Conservation (phyloP, 2,113 vertebrate genomes). For the Cinclus mexicanus region DNA sequence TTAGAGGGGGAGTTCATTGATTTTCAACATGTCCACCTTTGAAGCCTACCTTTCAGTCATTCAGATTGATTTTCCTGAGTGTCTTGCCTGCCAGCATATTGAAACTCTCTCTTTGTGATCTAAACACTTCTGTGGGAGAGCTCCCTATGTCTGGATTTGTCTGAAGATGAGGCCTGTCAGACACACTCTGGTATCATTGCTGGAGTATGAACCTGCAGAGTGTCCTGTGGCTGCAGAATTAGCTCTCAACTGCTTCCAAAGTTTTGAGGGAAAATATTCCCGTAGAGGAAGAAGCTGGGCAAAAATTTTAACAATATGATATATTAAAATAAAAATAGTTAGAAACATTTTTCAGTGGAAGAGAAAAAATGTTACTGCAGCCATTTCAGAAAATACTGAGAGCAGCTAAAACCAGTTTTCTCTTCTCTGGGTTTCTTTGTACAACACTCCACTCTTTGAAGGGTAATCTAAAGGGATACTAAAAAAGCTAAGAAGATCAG, state of each 20-base stretch:
- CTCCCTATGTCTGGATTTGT: neutral
- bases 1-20: constrained; percentile 24
- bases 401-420: neutral
- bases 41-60: constrained; percentile 54
- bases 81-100: constrained; percentile 1
- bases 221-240: neutral
- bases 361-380: neutral
- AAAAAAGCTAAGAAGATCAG: neutral
- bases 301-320: neutral
- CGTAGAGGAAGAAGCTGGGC: neutral
- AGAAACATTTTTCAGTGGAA: neutral
- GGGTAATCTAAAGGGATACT: neutral
- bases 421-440: neutral
- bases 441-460: neutral
- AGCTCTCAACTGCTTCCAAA: neutral
- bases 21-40: constrained; percentile 46
- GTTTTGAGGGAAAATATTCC: neutral
- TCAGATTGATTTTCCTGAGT: constrained; percentile 49
- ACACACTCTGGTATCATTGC: neutral
- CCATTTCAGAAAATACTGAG: neutral
- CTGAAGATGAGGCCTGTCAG: neutral
- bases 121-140: neutral
- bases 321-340: neutral
- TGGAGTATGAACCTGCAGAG: neutral
- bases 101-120: neutral